Base-by-base conservation (phyloP, 2,113 vertebrate species). In the Anguilla japonica region DNA sequence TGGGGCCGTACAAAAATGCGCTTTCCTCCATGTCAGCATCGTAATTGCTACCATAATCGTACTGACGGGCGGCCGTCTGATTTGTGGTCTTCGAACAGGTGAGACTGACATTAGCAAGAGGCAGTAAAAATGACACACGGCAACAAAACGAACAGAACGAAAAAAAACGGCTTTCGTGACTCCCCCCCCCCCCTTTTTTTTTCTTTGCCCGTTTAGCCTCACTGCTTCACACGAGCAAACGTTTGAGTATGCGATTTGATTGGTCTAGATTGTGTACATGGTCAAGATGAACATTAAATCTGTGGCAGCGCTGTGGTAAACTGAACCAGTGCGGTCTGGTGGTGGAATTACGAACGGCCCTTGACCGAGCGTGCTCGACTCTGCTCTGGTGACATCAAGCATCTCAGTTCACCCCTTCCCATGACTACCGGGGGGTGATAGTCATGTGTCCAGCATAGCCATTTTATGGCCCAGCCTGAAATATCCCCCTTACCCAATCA, bases 1-100 rank as follows among this genome's bases (percentile, higher is more conserved):
- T 75, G 26, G 29, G n/a, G n/a, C 34, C 0, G 71, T 75, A n/a
- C 34, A 75, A n/a, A 75, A 34, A 75, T 34, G 26, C 22, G 1
- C n/a, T 75, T 34, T 5, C 71, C 22, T n/a, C 71, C 34, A 75
- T 34, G 63, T n/a, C 63, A 71, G 63, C 63, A 60, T 15, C 18
- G 14, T 60, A 60, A 60, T 9, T 60, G 60, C 22, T 67, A 34
- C n/a, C 71, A 75, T 75, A n/a, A 75, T n/a, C 34, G n/a, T 75
- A 14, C 71, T 34, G 9, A 13, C 34, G 71, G 71, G 26, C 13
- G 26, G 11, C 34, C 34, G 71, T 34, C 1, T 75, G 71, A 75
- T 75, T 75, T 75, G 71, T 75, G 71, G 71, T 75, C 71, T 75
- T n/a, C 8, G 71, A 75, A 75, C 71, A 75, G 71, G 71, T 75